Evolutionary conservation across 2,113 vertebrate genomes (phyloP).

Genomic region (Herpailurus yagouaroundi): DNA sequence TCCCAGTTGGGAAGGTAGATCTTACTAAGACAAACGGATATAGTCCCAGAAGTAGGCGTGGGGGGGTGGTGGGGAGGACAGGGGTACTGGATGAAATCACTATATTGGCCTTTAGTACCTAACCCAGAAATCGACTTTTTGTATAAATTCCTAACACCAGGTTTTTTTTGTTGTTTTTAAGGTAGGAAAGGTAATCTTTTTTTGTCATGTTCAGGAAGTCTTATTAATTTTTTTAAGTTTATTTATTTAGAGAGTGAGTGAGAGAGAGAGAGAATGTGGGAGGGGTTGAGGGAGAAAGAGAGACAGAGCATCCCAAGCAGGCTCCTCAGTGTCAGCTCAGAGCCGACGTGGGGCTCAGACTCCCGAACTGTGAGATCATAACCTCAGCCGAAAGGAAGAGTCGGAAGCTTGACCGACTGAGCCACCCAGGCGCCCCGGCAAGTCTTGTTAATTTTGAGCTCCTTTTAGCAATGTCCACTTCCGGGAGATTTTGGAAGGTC

Average conservation of each 20-base stretch:
- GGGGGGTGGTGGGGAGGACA: too few relatives aligned
- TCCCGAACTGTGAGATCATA: too few relatives aligned
- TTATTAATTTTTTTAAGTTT: too few relatives aligned
- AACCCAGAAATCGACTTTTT: background rate
- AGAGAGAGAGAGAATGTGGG: too few relatives aligned
- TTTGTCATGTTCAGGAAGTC: background rate
- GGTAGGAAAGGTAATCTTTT: background rate
- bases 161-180: background rate
- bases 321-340: too few relatives aligned
- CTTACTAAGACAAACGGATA: background rate
- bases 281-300: too few relatives aligned
- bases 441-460: background rate
- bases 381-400: too few relatives aligned
- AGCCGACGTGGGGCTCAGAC: too few relatives aligned
- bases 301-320: too few relatives aligned
- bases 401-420: too few relatives aligned
- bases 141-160: background rate
- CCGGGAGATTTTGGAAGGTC: background rate
- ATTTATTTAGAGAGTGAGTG: too few relatives aligned
- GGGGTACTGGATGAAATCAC: background rate
- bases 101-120: background rate
- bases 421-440: background rate
- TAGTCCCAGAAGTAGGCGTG: background rate
- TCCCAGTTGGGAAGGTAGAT: background rate
- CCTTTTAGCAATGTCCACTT: background rate